Evolutionary conservation across 2,888 invertebrate genomes (phyloP), one percentile per base, ranked within the genome.

Genomic region (Camptogramma bilineatum): DNA sequence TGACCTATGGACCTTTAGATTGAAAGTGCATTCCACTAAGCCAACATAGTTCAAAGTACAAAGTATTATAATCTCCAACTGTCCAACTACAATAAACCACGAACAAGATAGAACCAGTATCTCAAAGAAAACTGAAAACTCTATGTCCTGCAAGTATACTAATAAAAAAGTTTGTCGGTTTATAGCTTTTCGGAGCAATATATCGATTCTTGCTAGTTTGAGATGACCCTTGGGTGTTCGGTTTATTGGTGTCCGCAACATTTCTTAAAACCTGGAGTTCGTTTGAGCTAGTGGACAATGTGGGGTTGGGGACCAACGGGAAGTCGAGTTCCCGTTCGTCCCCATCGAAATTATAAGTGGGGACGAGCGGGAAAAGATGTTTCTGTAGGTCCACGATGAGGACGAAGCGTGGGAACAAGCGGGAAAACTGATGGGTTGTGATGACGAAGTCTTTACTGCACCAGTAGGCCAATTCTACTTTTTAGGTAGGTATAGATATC

Each of bases 131-230:
- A 65, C 72, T 72, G 62, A 54, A 44, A 75, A 80, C 67, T 76
- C 71, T 52, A 53, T 65, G 68, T 65, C 59, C 70, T 72, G 74
- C 71, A 75, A 81, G 75, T 73, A 74, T 71, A 80, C 72, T 75
- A 82, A 81, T 81, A 82, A 82, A 81, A 78, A 82, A 81, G 71
- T 83, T 81, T 67, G 71, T 72, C 76, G 69, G 64, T 82, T 81
- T 81, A 82, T 80, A 69, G 76, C 72, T 51, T 52, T 39, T 69
- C 59, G 65, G 66, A 65, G 70, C 76, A 66, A 77, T 82, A 79
- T 76, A 81, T 81, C 73, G 80, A 76, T 77, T 74, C 64, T 46
- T 67, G 63, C 57, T 51, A 68, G 52, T 66, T 58, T 46, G 52
- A 64, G 59, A 54, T 54, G 64, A 16, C 71, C 61, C 71, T 50